These are phyloP conservation scores for Drosophila aldrichi DNA, from an alignment of 2,888 invertebrate species.

Conservation along the genomic window DNA sequence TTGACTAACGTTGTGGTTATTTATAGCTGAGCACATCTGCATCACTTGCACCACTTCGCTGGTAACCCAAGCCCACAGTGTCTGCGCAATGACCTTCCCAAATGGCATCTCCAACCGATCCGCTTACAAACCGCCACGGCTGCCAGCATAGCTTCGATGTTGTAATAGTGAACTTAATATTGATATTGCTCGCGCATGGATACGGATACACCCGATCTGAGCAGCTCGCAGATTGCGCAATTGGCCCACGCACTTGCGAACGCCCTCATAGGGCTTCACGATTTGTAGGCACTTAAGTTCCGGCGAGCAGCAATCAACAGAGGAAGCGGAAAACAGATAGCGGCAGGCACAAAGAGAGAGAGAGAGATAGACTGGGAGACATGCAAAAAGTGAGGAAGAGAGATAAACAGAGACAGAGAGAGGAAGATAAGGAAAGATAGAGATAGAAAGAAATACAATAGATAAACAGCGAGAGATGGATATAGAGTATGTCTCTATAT, in stretches of 20 bases:
- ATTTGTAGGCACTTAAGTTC: conserved; percentile 30
- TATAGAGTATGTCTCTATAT: too few relatives aligned
- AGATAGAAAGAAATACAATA: too few relatives aligned
- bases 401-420: too few relatives aligned
- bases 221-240: conserved; percentile 40
- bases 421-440: not conserved
- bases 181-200: conserved; percentile 56
- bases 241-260: conserved; percentile 53
- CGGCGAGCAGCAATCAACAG: conserved; percentile 8
- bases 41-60: conserved; percentile 10
- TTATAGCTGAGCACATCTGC: conserved; percentile 49
- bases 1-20: conserved; percentile 33
- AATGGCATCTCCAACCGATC: conserved; percentile 36
- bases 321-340: not conserved
- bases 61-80: conserved; percentile 49
- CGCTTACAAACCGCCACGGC: conserved; percentile 49
- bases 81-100: conserved; percentile 77
- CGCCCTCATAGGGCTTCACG: conserved; percentile 38
- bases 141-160: conserved; percentile 37
- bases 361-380: not conserved
- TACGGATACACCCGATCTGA: conserved; percentile 32
- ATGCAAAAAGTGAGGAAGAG: not conserved
- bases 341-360: not conserved
- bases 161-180: conserved; percentile 79
- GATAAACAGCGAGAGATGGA: too few relatives aligned